These are phyloP conservation scores for Eupeodes luniger DNA, from an alignment of 2,888 invertebrate species.

Conservation along the genomic window DNA sequence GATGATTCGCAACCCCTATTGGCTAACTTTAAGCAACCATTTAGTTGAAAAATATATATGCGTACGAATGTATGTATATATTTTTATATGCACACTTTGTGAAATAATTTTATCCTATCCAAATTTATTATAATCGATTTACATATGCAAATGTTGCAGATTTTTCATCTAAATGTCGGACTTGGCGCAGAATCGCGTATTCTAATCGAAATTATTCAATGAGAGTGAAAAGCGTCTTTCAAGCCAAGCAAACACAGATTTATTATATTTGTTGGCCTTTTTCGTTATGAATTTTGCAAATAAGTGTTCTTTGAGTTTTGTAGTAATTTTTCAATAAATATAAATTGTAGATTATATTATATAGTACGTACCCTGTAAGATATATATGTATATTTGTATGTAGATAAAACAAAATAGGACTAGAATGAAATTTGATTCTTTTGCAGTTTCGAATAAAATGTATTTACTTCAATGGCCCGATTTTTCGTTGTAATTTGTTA, in stretches of 20 bases:
- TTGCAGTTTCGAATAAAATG: too few species aligned
- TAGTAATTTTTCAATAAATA: conserved; percentile 55
- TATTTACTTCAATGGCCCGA: too few species aligned
- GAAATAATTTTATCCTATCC: conserved; percentile 77
- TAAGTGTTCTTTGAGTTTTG: conserved; percentile 53
- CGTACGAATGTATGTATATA: conserved; percentile 33
- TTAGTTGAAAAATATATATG: conserved; percentile 46
- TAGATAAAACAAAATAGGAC: neutral
- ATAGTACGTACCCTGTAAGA: neutral
- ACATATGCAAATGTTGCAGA: conserved; percentile 83
- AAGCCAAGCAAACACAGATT: conserved; percentile 54
- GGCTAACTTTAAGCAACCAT: conserved; percentile 56
- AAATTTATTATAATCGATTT: conserved; percentile 83
- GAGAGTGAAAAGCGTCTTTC: conserved; percentile 77
- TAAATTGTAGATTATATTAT: conserved; percentile 34
- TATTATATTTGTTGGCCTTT: conserved; percentile 47
- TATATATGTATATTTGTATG: too few species aligned
- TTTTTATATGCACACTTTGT: conserved; percentile 43
- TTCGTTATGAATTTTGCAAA: conserved; percentile 60
- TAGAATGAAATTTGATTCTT: too few species aligned
- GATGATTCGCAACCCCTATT: conserved; percentile 65
- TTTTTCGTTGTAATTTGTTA: too few species aligned
- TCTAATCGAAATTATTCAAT: conserved; percentile 83
- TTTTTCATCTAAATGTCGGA: conserved; percentile 81
- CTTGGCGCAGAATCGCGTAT: conserved; percentile 78